phyloP scores from a whole-genome alignment of 2,797 vertebrate species.

The Eospalax fontanierii region DNA sequence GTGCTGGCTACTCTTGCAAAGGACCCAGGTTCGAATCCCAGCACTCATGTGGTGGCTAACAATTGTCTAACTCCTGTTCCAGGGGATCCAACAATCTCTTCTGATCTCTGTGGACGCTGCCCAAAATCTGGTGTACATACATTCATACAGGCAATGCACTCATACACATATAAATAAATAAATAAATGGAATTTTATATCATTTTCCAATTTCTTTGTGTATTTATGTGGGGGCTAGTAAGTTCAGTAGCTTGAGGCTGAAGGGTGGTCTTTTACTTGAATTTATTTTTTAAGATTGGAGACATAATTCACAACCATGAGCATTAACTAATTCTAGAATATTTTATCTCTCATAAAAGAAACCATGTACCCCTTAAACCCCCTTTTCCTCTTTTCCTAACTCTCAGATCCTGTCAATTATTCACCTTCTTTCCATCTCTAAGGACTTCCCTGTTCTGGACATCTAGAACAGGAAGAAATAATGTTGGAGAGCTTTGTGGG shows the following conservation, averaged over 20 bases:
- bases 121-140: too few relatives aligned
- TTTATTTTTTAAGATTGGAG: slow-evolving; percentile 1
- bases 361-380: background rate
- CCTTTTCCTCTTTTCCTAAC: background rate
- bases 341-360: slow-evolving; percentile 49
- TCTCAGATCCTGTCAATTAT: background rate
- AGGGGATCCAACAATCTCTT: too few relatives aligned
- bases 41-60: too few relatives aligned
- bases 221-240: slow-evolving; percentile 6
- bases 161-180: too few relatives aligned
- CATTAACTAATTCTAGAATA: slow-evolving; percentile 53
- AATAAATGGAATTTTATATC: background rate
- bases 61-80: too few relatives aligned
- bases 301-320: slow-evolving; percentile 19
- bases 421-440: slow-evolving; percentile 30
- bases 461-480: slow-evolving; percentile 53
- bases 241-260: slow-evolving; percentile 39
- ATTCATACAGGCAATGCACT: too few relatives aligned
- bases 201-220: background rate
- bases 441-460: slow-evolving; percentile 16
- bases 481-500: slow-evolving; percentile 6
- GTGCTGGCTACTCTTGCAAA: too few relatives aligned
- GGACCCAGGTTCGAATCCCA: too few relatives aligned
- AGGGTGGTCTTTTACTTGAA: slow-evolving; percentile 10
- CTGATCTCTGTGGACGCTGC: too few relatives aligned